phyloP scores from a whole-genome alignment of 2,888 invertebrate genomes.

The Agrotis exclamationis region DNA sequence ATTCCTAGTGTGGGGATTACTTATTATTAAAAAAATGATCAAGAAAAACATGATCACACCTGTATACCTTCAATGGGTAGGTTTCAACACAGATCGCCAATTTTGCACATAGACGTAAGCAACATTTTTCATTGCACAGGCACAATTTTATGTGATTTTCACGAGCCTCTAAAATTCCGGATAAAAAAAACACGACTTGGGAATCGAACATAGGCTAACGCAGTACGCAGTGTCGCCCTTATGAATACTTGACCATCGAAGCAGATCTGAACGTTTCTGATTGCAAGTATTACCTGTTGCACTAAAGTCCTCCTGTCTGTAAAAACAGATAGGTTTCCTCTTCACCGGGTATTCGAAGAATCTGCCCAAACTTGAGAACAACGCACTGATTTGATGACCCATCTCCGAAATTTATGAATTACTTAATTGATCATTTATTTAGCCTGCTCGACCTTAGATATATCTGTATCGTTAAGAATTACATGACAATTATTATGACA shows the following conservation, averaged over 20 bases:
- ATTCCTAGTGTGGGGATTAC: no score
- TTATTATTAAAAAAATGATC: no score
- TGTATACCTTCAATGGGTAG: no score
- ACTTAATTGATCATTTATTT: not conserved
- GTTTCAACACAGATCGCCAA: not conserved
- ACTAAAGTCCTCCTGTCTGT: constrained; percentile 90
- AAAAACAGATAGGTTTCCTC: constrained; percentile 91
- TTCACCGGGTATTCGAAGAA: constrained; percentile 91
- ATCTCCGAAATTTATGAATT: constrained; percentile 66
- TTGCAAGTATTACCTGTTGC: constrained; percentile 83
- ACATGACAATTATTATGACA: constrained; percentile 4
- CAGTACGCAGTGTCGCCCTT: not conserved
- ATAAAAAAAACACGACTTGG: not conserved
- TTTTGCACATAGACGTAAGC: not conserved
- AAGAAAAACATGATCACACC: no score
- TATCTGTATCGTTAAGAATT: not conserved
- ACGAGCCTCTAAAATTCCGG: not conserved
- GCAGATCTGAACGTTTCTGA: not conserved
- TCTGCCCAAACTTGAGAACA: constrained; percentile 85
- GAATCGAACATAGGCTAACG: constrained; percentile 11
- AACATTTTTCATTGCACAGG: no score
- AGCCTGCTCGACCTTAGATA: not conserved
- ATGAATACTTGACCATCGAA: not conserved
- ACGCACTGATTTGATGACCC: constrained; percentile 86
- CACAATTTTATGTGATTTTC: not conserved